Base-by-base conservation (phyloP, 2,888 invertebrate genomes). In the Aricia artaxerxes region DNA sequence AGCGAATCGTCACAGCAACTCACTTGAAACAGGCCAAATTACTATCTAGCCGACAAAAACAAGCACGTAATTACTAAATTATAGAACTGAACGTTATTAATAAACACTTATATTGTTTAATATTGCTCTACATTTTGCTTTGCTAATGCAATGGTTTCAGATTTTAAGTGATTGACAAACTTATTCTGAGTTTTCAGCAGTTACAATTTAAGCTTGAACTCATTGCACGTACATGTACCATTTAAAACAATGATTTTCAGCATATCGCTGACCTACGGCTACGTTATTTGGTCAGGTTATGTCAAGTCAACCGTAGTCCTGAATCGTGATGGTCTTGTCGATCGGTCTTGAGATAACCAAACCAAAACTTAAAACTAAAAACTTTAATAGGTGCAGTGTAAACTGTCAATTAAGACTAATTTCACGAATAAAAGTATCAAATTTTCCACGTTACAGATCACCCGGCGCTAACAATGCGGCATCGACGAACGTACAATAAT, bases 1-100 rank as follows among this genome's bases (percentile, higher is more conserved):
- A 84, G 82, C 85, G 84, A 86, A 86, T 84, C 84, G 85, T 85
- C 85, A 85, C 81, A 85, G 83, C 83, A 81, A 86, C 83, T 83
- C 84, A 82, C 83, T 82, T 82, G 82, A 82, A 85, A 82, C 84
- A 84, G 82, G 81, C 83, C 84, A 81, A 83, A 83, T 83, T 82
- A 83, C 82, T 82, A 84, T 69, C 83, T 83, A 81, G 79, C 75
- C 82, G 82, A 81, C 82, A 83, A 85, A 85, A 85, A 87, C 85
- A 81, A 11, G 16, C 76, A 76, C 76, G 76, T 80, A 81, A 80
- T 78, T 82, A 82, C 83, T 85, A 64, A 38, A 61, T 64, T 13
- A 78, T 64, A 79, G 57, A 80, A 49, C 40, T 79, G 78, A 79
- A 64, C 64, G 64, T 31, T 64, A 11, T 64, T 61, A 9, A 31